Conservation (phyloP, 2,113 vertebrate genomes). For the Lontra canadensis region DNA sequence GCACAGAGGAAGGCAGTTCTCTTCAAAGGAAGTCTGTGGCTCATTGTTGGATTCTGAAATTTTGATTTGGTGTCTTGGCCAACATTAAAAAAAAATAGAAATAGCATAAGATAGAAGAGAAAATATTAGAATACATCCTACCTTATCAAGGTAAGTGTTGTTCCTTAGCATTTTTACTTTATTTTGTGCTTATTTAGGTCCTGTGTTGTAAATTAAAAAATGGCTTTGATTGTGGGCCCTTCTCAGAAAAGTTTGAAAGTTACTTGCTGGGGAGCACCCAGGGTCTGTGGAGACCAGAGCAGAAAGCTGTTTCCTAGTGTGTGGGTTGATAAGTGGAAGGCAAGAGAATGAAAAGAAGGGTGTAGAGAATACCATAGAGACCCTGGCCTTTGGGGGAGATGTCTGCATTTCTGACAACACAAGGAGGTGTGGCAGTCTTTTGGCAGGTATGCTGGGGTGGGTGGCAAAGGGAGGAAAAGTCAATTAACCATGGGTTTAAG, state of each 20-base stretch:
- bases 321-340: not conserved
- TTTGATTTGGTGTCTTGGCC: not conserved
- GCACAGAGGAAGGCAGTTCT: not conserved
- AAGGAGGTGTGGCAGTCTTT: not conserved
- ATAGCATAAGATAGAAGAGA: not conserved
- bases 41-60: not conserved
- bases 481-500: not conserved
- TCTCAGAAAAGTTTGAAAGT: constrained; percentile 18
- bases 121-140: not conserved
- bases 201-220: not conserved
- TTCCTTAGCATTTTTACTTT: not conserved
- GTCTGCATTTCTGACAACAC: fast-evolving
- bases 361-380: not conserved
- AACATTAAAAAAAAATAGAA: not conserved
- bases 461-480: not conserved
- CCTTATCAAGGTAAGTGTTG: not conserved
- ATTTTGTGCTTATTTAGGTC: constrained; percentile 13
- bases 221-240: not conserved
- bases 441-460: not conserved
- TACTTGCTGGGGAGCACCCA: not conserved
- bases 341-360: not conserved
- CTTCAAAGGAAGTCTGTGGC: not conserved
- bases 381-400: not conserved
- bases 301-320: not conserved
- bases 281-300: not conserved